phyloP scores from a whole-genome alignment of 2,888 invertebrate species.

The Xanthorhoe designata region DNA sequence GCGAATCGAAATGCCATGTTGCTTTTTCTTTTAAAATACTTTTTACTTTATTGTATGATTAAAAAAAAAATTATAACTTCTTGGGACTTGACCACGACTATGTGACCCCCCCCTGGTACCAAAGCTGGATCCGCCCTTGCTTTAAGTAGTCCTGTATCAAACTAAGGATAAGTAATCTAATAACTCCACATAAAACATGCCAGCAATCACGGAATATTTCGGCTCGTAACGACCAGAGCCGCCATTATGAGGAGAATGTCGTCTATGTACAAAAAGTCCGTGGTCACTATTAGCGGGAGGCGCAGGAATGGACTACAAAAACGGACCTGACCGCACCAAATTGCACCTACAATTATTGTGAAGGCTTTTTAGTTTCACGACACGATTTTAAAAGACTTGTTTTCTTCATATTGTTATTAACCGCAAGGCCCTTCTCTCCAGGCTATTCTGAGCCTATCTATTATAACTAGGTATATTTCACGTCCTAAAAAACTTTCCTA shows the following conservation, averaged over 20 bases:
- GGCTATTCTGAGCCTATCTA: no score
- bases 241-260: slow-evolving; percentile 63
- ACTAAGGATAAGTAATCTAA: slow-evolving; percentile 1
- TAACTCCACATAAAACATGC: slow-evolving; percentile 7
- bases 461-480: no score
- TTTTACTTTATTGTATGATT: no score
- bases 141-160: background rate
- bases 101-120: no score
- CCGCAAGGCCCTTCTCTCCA: no score
- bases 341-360: slow-evolving; percentile 59
- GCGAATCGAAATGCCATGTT: no score
- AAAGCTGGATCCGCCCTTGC: no score
- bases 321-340: slow-evolving; percentile 59
- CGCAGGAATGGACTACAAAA: slow-evolving; percentile 61
- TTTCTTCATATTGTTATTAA: no score
- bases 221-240: slow-evolving; percentile 20
- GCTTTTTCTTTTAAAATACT: no score
- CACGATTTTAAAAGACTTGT: background rate
- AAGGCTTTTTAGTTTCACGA: slow-evolving; percentile 43
- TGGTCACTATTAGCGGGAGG: slow-evolving; percentile 57
- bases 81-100: no score
- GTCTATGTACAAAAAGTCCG: slow-evolving; percentile 63
- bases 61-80: no score
- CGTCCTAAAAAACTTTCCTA: no score
- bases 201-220: slow-evolving; percentile 23